These are phyloP conservation scores for Caenorhabditis uteleia DNA, from an alignment of 2,888 invertebrate species.

Conservation along the genomic window DNA sequence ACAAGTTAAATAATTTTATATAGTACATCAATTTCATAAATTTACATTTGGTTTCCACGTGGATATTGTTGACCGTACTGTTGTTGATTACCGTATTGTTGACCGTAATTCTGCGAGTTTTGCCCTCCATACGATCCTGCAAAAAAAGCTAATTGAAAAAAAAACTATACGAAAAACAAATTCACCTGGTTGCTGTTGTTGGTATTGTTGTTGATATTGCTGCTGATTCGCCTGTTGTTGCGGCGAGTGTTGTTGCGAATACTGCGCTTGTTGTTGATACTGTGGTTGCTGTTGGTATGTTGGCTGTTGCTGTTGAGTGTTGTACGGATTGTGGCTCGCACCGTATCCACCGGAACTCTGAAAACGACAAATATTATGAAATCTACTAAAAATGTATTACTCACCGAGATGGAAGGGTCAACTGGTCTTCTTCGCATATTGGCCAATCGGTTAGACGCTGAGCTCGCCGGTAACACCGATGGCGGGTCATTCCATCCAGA, in stretches of 20 bases:
- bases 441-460: conserved; percentile 30
- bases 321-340: background rate
- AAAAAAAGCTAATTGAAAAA: background rate
- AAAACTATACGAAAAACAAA: background rate
- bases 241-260: background rate
- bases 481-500: conserved; percentile 62
- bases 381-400: conserved; percentile 2
- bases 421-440: conserved; percentile 46
- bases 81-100: background rate
- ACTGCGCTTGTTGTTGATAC: background rate
- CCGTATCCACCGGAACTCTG: conserved; percentile 17
- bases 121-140: too few species aligned
- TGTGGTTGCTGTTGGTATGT: conserved; percentile 11
- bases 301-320: conserved; percentile 13
- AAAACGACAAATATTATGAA: background rate
- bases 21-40: too few species aligned
- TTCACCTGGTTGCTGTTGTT: background rate
- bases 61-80: background rate
- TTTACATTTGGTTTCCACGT: too few species aligned
- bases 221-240: background rate
- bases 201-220: conserved; percentile 1
- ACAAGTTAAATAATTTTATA: too few species aligned
- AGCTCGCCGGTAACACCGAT: conserved; percentile 11
- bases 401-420: conserved; percentile 49
- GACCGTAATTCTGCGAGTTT: too few species aligned